These are phyloP conservation scores for Sakesphorus luctuosus DNA, from an alignment of 2,113 vertebrate genomes.

Conservation along the genomic window DNA sequence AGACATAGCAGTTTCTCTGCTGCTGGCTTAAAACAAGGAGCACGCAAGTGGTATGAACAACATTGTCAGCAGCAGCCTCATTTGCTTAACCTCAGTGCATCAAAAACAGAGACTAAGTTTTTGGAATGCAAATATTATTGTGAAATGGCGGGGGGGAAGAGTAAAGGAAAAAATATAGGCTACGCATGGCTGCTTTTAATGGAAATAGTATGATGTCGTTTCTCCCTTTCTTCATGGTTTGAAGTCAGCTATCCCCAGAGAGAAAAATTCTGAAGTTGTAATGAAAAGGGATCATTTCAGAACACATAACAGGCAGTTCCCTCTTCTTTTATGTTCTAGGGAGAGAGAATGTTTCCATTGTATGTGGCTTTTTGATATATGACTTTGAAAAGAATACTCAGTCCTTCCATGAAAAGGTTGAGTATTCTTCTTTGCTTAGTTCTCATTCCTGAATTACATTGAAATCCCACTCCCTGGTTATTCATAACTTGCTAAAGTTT, in stretches of 20 bases:
- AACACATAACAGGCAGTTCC: slow-evolving; percentile 63
- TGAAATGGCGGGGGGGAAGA: slow-evolving; percentile 16
- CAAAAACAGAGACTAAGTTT: slow-evolving; percentile 36
- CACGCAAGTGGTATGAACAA: slow-evolving; percentile 22
- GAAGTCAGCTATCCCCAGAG: slow-evolving; percentile 70
- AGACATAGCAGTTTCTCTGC: slow-evolving; percentile 43
- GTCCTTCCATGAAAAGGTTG: slow-evolving; percentile 68
- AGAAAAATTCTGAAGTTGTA: slow-evolving; percentile 68
- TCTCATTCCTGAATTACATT: slow-evolving; percentile 66
- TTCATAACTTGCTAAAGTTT: slow-evolving; percentile 47
- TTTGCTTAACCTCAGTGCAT: slow-evolving; percentile 51
- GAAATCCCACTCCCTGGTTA: slow-evolving; percentile 67
- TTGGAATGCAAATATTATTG: slow-evolving; percentile 72
- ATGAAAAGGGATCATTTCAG: slow-evolving; percentile 75
- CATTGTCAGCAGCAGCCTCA: slow-evolving; percentile 21
- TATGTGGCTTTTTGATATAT: slow-evolving; percentile 77
- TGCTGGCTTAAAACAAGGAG: slow-evolving; percentile 61
- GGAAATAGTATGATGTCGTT: slow-evolving; percentile 72
- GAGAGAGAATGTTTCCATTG: slow-evolving; percentile 75
- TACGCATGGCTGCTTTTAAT: slow-evolving; percentile 74
- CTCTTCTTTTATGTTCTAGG: slow-evolving; percentile 70
- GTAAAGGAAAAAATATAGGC: slow-evolving; percentile 60
- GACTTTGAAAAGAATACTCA: slow-evolving; percentile 75
- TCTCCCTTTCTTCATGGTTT: slow-evolving; percentile 69
- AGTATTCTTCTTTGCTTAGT: slow-evolving; percentile 65